Conservation (phyloP, 2,113 vertebrate species). For the Phylloscopus whistleri region DNA sequence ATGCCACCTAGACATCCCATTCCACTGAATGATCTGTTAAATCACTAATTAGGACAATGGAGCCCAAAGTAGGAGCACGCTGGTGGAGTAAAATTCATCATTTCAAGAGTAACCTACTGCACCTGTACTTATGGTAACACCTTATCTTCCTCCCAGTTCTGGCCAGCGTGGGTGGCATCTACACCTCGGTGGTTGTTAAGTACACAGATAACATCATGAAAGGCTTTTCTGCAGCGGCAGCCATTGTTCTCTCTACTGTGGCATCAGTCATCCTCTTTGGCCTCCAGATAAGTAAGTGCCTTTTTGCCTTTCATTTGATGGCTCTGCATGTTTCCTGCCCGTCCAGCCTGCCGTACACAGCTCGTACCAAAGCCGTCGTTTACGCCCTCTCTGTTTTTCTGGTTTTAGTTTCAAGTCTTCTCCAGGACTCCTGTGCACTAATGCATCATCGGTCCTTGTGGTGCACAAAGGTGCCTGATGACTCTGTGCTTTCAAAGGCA, state of each 20-base stretch:
- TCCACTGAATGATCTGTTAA: not conserved
- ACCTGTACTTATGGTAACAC: not conserved
- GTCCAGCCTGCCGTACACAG: not conserved
- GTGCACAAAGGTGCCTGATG: not conserved
- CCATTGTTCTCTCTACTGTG: slow-evolving; percentile 94
- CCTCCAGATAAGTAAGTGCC: slow-evolving; percentile 91
- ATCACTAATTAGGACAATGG: not conserved
- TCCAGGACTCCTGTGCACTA: not conserved
- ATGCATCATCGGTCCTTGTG: rapidly evolving
- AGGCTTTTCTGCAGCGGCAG: slow-evolving; percentile 93
- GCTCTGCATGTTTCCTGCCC: not conserved
- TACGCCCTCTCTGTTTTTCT: not conserved
- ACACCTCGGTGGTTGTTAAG: slow-evolving; percentile 95
- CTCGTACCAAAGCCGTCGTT: not conserved
- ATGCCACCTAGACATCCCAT: not conserved
- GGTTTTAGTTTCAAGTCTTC: not conserved
- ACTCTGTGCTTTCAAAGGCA: not conserved
- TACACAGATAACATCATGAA: slow-evolving; percentile 99
- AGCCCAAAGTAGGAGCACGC: not conserved
- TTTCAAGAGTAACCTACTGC: not conserved
- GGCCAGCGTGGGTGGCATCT: slow-evolving; percentile 92
- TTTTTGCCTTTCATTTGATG: not conserved
- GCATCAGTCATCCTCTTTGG: slow-evolving; percentile 92
- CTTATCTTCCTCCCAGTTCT: slow-evolving; percentile 76
- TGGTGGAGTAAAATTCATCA: not conserved